A percentile compares a stretch with the other conserved stretches of the same genome.
Evolutionary conservation across 2,113 vertebrate genomes (phyloP).

Genomic region (Oryctolagus cuniculus): mOryCun1.1 NC_091453.1:114820001-114820500

Average conservation of each 20-base stretch:
- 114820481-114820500: neutral
- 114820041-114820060: neutral
- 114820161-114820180: neutral
- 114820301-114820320: conserved; percentile 33
- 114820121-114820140: neutral
- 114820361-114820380: neutral
- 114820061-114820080: neutral
- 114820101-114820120: neutral
- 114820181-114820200: neutral
- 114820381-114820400: neutral
- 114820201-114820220: conserved; percentile 34
- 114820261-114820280: neutral
- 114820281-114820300: neutral
- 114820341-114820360: neutral
- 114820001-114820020: neutral
- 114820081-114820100: neutral
- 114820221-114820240: conserved; percentile 10
- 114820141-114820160: neutral
- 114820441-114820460: neutral
- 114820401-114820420: neutral
- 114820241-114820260: conserved; percentile 24
- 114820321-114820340: neutral
- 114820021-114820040: neutral
- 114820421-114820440: neutral
- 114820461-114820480: conserved; percentile 10